These are phyloP conservation scores for Thunnus thynnus DNA, from an alignment of 2,113 vertebrate species.

Conservation along the genomic window DNA sequence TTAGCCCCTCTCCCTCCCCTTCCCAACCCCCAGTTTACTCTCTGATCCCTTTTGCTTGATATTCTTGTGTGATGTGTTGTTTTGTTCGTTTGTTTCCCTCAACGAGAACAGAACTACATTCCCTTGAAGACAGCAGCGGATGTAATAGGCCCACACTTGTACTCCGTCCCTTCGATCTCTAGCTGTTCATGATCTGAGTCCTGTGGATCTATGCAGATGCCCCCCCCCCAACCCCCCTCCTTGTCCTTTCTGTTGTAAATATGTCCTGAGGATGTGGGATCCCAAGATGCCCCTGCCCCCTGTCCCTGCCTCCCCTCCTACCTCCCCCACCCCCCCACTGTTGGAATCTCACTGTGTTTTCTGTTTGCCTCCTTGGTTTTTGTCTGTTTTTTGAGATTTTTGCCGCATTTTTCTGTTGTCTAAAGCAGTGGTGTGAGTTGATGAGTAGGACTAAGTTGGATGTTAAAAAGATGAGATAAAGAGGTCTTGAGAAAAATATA, in stretches of 20 bases:
- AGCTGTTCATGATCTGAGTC: slow-evolving; percentile 68
- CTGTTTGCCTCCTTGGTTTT: slow-evolving; percentile 71
- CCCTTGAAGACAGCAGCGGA: slow-evolving; percentile 69
- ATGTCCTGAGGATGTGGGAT: slow-evolving; percentile 71
- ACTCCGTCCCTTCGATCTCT: slow-evolving; percentile 34
- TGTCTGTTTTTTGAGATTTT: slow-evolving; percentile 71
- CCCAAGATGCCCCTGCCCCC: slow-evolving; percentile 16
- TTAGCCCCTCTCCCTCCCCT: not conserved
- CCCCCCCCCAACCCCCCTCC: slow-evolving; percentile 15
- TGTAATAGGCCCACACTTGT: slow-evolving; percentile 54
- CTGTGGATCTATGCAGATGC: slow-evolving; percentile 85
- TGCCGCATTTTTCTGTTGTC: slow-evolving; percentile 79
- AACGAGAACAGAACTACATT: slow-evolving; percentile 31
- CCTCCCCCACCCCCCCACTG: slow-evolving; percentile 29
- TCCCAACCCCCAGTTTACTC: not conserved
- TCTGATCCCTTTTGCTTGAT: slow-evolving; percentile 11
- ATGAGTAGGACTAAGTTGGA: slow-evolving; percentile 79
- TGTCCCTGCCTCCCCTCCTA: not conserved
- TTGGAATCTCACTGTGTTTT: slow-evolving; percentile 78
- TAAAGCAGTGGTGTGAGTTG: slow-evolving; percentile 81
- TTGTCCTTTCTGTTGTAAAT: slow-evolving; percentile 82
- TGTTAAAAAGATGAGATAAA: slow-evolving; percentile 73
- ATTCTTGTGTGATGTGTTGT: slow-evolving; percentile 13
- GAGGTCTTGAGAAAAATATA: slow-evolving; percentile 71
- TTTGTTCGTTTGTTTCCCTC: slow-evolving; percentile 19